Evolutionary conservation across 2,797 vertebrate species (phyloP).

Genomic region (Dromococcyx pavoninus): DNA sequence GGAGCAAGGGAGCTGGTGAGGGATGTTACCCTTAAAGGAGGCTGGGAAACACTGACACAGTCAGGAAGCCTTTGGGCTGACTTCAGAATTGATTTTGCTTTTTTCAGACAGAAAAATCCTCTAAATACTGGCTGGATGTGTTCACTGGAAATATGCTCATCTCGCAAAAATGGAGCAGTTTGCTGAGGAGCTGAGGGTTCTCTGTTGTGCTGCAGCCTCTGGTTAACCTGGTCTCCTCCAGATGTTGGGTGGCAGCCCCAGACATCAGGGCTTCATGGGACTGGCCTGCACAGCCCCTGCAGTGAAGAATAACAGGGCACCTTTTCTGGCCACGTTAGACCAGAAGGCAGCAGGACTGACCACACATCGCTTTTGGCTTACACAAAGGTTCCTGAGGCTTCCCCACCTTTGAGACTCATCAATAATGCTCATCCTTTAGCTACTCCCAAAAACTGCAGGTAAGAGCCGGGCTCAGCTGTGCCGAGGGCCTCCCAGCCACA

Average conservation of each 20-base stretch:
- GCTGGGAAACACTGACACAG: fast-evolving
- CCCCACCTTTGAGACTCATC: neutral
- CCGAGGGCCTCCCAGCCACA: neutral
- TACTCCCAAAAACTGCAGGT: neutral
- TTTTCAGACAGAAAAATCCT: neutral
- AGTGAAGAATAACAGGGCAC: neutral
- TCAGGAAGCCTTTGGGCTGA: neutral
- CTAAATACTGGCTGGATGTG: neutral
- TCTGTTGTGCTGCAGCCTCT: neutral
- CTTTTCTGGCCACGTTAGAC: neutral
- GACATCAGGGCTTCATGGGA: neutral
- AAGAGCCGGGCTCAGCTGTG: neutral
- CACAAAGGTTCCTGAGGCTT: neutral
- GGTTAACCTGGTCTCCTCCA: neutral
- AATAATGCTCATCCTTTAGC: neutral
- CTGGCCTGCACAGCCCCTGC: neutral
- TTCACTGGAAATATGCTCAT: fast-evolving
- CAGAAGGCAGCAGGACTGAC: neutral
- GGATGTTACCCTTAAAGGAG: neutral
- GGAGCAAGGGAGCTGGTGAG: neutral
- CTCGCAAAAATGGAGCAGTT: fast-evolving
- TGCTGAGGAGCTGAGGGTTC: neutral
- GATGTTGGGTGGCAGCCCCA: neutral
- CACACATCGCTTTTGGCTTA: fast-evolving
- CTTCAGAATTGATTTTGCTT: conserved; percentile 1